Evolutionary conservation across 2,888 invertebrate genomes (phyloP), one percentile per base, ranked within the genome.

Genomic region (Bellardia pandia): DNA sequence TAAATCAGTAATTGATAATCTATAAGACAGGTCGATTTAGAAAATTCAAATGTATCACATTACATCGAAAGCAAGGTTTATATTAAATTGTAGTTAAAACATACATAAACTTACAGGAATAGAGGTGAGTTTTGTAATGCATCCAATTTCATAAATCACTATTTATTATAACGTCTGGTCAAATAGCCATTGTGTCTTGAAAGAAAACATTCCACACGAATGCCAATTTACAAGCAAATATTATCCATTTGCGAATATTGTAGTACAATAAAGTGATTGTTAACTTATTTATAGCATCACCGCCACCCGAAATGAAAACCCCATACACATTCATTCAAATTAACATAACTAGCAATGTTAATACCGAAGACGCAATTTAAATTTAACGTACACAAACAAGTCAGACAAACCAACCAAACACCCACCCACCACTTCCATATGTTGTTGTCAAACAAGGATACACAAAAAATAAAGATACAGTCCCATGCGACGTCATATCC

Each of bases 341-440:
- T 78, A 74, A 64, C 72, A 53, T 66, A 64, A 56, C 45, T 74
- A 37, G 64, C n/a, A 77, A 72, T 86, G 71, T 58, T 80, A 79
- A 85, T 86, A 86, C 60, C 51, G 72, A 88, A 89, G 88, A 88
- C 84, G 86, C 77, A 91, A 91, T 91, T 91, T 90, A 89, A 86
- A 88, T 88, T 86, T 75, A 48, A 85, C 58, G 14, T 42, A 30
- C 64, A 58, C 71, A 85, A 56, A 53, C 76, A 72, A 81, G 60
- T 77, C 60, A 68, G 80, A 66, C 68, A 69, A 33, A 42, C 58
- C 40, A 74, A 33, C 30, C 75, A 45, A 45, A 71, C 16, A 40
- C 37, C 72, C 68, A 78, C 71, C 56, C 71, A 72, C 56, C 53
- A 48, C 66, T 66, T 88, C 77, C 81, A 89, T 85, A 87, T 83